Percentiles rank a stretch among this genome's conserved stretches.
Conservation (phyloP, 2,113 vertebrate genomes). For the Elachura formosa region DNA sequence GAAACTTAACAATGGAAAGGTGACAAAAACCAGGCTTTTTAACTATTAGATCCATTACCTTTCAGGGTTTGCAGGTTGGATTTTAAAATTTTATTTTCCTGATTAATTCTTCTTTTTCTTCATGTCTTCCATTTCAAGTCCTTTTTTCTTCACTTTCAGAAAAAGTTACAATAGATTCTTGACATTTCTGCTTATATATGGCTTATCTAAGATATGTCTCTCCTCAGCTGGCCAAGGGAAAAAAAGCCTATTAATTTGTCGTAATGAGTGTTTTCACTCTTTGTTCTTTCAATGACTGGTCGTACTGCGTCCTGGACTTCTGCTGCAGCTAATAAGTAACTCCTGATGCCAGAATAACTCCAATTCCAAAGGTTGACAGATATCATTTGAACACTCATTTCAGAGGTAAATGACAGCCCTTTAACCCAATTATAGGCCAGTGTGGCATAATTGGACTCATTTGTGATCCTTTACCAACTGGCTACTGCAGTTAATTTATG, state of each 20-base stretch:
- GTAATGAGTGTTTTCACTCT: slow-evolving; percentile 7
- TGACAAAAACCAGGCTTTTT: background rate
- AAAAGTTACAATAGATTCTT: background rate
- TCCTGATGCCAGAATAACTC: background rate
- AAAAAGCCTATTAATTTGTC: background rate
- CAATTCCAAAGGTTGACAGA: slow-evolving; percentile 16
- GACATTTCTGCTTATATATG: background rate
- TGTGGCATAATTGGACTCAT: background rate
- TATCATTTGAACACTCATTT: background rate
- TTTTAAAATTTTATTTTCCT: background rate
- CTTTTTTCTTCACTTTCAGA: background rate
- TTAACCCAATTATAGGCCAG: background rate
- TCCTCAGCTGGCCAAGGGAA: background rate
- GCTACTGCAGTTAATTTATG: background rate
- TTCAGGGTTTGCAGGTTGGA: background rate
- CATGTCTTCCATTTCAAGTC: background rate
- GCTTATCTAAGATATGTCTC: background rate
- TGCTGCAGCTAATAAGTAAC: slow-evolving; percentile 32
- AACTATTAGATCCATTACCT: background rate
- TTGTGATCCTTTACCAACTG: background rate
- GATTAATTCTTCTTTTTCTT: background rate
- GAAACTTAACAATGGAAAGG: background rate
- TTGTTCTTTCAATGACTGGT: background rate
- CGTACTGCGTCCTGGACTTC: background rate
- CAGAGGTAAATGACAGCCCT: background rate